Conservation (phyloP, 2,888 invertebrate species). For the Brenthis ino region DNA sequence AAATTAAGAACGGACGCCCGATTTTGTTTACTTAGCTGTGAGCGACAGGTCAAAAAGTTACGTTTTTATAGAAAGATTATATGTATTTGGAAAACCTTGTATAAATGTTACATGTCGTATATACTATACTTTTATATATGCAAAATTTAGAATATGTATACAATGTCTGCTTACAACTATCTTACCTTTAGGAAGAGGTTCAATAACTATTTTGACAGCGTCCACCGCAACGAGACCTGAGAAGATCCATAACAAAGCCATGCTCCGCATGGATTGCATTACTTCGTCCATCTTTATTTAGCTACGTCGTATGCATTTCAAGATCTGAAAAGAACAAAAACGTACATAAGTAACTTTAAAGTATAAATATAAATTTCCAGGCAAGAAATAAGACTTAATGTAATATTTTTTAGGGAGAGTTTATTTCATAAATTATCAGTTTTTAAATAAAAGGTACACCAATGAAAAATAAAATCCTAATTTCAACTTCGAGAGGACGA, state of each 20-base stretch:
- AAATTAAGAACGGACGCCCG: conserved; percentile 65
- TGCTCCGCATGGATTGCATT: conserved; percentile 51
- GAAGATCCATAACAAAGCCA: conserved; percentile 67
- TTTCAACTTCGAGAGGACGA: too few species aligned
- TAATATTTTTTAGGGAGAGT: neutral
- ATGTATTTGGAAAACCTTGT: neutral
- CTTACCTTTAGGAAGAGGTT: conserved; percentile 80
- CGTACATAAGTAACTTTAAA: neutral
- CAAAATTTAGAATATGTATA: neutral
- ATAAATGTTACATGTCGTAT: neutral
- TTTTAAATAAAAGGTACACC: too few species aligned
- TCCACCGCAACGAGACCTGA: conserved; percentile 60
- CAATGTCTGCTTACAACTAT: conserved; percentile 16
- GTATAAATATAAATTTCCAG: conserved; percentile 7
- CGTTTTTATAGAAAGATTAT: conserved; percentile 26
- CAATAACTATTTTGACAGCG: conserved; percentile 76
- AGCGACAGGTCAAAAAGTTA: conserved; percentile 44
- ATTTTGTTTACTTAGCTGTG: conserved; percentile 65
- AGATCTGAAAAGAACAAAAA: conserved; percentile 52
- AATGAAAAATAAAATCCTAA: too few species aligned
- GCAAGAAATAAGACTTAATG: neutral
- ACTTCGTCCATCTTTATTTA: conserved; percentile 58
- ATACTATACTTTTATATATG: neutral
- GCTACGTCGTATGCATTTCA: conserved; percentile 56
- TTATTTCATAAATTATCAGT: too few species aligned